Conservation (phyloP, 2,888 invertebrate species). For the Kryphioiulus occultus region DNA sequence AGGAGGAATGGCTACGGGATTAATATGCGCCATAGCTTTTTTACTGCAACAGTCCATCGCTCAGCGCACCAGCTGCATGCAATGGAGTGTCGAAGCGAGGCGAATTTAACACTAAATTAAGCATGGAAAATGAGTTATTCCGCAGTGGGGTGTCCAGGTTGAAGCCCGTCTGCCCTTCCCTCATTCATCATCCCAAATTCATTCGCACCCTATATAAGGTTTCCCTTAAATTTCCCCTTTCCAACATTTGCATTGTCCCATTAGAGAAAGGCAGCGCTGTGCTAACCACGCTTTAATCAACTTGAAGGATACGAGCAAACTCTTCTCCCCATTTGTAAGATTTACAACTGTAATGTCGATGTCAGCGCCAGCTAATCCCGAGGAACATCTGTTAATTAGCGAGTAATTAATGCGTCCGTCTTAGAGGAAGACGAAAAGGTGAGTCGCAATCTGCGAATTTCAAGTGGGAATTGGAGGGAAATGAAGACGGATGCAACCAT, state of each 20-base stretch:
- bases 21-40: background rate
- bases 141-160: constrained; percentile 15
- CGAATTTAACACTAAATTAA: constrained; percentile 28
- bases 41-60: background rate
- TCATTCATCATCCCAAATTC: background rate
- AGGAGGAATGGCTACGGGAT: background rate
- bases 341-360: constrained; percentile 29
- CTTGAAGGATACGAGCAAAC: background rate
- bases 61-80: background rate
- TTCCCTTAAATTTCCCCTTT: background rate
- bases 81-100: constrained; percentile 28
- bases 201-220: background rate
- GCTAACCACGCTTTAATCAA: constrained; percentile 27
- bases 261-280: background rate
- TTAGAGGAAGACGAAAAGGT: background rate
- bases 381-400: constrained; percentile 36
- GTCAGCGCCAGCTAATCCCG: constrained; percentile 11
- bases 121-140: constrained; percentile 32
- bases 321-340: background rate
- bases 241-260: background rate
- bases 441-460: background rate
- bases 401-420: constrained; percentile 24
- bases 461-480: constrained; percentile 10
- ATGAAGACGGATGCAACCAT: constrained; percentile 11
- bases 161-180: background rate